Evolutionary conservation across 1,140 invertebrate species (phyloP).

Genomic region (Zaprionus inermis): DNA sequence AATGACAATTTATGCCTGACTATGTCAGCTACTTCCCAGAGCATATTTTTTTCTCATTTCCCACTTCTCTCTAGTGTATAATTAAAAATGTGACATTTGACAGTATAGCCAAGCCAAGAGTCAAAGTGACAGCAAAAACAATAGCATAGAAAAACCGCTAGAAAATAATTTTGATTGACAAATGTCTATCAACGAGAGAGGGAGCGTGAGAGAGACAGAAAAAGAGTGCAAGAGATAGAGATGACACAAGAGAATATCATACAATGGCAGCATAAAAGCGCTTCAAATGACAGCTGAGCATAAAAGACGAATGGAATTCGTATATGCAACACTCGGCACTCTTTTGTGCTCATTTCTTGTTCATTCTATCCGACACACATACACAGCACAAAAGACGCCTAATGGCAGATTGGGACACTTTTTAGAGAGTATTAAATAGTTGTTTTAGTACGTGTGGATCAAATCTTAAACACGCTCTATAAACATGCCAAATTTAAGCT

Average conservation of each 20-base stretch:
- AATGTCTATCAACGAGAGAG: conserved; percentile 56
- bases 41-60: not conserved
- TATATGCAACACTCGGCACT: not conserved
- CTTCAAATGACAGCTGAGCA: conserved; percentile 7
- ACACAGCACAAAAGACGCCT: conserved; percentile 6
- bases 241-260: conserved; percentile 13
- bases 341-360: not conserved
- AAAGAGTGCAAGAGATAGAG: not conserved
- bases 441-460: not conserved
- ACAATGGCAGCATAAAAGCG: conserved; percentile 51
- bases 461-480: not conserved
- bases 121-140: conserved; percentile 63
- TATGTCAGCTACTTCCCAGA: not conserved
- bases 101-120: conserved; percentile 22
- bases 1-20: not conserved
- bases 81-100: conserved; percentile 31
- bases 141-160: conserved; percentile 41
- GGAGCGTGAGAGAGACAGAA: conserved; percentile 10
- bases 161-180: conserved; percentile 73
- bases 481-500: not conserved
- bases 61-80: conserved; percentile 29
- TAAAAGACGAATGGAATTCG: conserved; percentile 11
- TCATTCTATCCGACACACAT: not conserved
- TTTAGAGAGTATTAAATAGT: not conserved
- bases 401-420: not conserved